Evolutionary conservation across 2,888 invertebrate genomes (phyloP).

Genomic region (Bugula neritina): DNA sequence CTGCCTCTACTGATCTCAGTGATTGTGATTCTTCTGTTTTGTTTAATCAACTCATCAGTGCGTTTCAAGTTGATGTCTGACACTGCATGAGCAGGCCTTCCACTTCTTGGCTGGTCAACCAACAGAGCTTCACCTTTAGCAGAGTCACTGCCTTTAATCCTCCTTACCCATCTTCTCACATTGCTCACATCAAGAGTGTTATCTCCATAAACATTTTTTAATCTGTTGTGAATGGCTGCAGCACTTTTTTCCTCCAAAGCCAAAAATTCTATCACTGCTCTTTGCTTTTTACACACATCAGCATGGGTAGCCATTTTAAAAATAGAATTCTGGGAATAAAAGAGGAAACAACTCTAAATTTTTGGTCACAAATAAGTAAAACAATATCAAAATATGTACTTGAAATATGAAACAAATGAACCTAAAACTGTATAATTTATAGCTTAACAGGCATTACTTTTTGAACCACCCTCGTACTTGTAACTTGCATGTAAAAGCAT

Average conservation of each 20-base stretch:
- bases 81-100: background rate
- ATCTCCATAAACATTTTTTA: background rate
- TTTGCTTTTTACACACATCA: background rate
- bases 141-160: background rate
- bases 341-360: no score
- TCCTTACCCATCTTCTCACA: background rate
- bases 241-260: background rate
- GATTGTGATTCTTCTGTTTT: background rate
- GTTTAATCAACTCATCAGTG: background rate
- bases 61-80: background rate
- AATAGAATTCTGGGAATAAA: background rate
- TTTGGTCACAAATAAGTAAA: no score
- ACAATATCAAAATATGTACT: no score
- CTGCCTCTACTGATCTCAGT: conserved; percentile 11
- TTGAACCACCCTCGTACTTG: no score
- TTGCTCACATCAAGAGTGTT: background rate
- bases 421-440: no score
- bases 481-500: no score
- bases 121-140: background rate
- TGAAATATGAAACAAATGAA: no score
- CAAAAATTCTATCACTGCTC: background rate
- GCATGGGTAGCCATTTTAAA: background rate
- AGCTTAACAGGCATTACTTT: no score
- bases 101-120: background rate
- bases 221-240: background rate